phyloP scores from a whole-genome alignment of 2,888 invertebrate genomes.

The Acanthoscelides obtectus region DNA sequence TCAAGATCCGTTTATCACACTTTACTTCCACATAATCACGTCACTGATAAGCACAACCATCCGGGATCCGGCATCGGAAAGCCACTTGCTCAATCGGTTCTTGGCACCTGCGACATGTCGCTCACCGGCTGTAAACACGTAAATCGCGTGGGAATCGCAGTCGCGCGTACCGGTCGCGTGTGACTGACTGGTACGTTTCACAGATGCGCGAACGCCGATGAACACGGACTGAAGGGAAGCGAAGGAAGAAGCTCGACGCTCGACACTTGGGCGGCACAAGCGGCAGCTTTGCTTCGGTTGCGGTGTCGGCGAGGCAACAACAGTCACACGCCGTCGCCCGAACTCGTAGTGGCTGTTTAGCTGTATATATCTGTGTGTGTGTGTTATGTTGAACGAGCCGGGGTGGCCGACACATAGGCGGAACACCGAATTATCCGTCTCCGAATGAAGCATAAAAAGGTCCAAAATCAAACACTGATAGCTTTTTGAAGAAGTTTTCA shows the following conservation, averaged over 20 bases:
- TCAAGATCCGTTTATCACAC: not conserved
- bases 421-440: not conserved
- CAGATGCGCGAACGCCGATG: not conserved
- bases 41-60: not conserved
- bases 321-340: not conserved
- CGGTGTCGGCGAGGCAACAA: conserved; percentile 1
- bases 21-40: not conserved
- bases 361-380: not conserved
- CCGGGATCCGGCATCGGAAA: not conserved
- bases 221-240: not conserved
- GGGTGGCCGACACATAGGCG: not conserved
- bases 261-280: not conserved
- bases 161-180: not conserved
- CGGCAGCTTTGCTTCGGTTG: not conserved
- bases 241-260: not conserved
- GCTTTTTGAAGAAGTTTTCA: too few species aligned
- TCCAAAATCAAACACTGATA: too few species aligned
- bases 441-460: too few species aligned
- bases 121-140: not conserved
- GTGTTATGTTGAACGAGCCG: not conserved
- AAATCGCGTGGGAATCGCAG: not conserved
- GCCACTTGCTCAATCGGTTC: not conserved
- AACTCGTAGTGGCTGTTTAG: conserved; percentile 3
- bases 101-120: not conserved
- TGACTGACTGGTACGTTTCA: not conserved